Conservation (phyloP, 1,140 invertebrate genomes). For the Drosophila nasuta region DNA sequence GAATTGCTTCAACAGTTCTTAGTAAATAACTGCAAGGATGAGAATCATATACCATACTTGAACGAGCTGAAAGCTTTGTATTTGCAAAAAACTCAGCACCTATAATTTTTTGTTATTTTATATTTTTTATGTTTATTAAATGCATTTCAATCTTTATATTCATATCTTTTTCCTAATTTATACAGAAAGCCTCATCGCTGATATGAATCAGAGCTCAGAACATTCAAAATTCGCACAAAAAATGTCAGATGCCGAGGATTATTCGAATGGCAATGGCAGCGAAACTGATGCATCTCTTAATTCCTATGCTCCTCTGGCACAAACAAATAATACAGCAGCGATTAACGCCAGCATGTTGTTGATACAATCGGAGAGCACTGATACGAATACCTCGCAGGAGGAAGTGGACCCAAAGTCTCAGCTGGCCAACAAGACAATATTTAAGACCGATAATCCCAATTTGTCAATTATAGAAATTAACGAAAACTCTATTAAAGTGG, state of each 20-base stretch:
- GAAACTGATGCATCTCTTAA: conserved; percentile 23
- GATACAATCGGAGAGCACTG: conserved; percentile 77
- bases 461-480: conserved; percentile 85
- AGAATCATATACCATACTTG: conserved; percentile 32
- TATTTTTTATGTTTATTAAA: conserved; percentile 24
- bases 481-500: conserved; percentile 78
- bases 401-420: conserved; percentile 84
- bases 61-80: conserved; percentile 45
- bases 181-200: conserved; percentile 66
- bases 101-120: conserved; percentile 12
- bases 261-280: conserved; percentile 21
- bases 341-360: conserved; percentile 73
- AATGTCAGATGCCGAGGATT: conserved; percentile 36
- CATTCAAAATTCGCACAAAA: conserved; percentile 35
- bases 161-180: conserved; percentile 5
- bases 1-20: conserved; percentile 42
- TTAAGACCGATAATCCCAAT: conserved; percentile 82
- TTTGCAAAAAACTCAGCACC: conserved; percentile 19
- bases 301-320: conserved; percentile 16
- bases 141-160: background rate
- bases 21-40: background rate
- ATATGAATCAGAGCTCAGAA: conserved; percentile 55
- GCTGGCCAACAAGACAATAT: conserved; percentile 84
- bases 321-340: conserved; percentile 33
- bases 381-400: conserved; percentile 80